These are phyloP conservation scores for Celastrina argiolus DNA, from an alignment of 2,888 invertebrate species.

Conservation along the genomic window DNA sequence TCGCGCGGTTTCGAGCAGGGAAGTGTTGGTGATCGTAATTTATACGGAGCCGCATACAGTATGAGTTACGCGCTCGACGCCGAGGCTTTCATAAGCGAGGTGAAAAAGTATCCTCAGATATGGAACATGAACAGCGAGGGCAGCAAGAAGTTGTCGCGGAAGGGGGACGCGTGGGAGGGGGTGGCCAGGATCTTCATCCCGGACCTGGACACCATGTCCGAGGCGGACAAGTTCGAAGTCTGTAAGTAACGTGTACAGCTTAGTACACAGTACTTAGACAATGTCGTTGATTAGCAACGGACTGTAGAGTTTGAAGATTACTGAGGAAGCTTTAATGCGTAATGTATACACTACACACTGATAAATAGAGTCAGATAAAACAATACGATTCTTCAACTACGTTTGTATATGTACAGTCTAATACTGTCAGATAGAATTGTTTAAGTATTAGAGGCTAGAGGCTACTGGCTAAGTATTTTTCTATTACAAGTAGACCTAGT, in stretches of 20 bases:
- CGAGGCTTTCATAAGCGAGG: conserved; percentile 57
- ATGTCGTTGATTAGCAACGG: no score
- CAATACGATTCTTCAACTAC: no score
- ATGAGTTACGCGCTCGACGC: conserved; percentile 49
- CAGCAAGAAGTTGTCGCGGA: conserved; percentile 43
- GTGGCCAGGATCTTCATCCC: conserved; percentile 51
- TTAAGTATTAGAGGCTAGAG: no score
- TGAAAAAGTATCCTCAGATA: conserved; percentile 53
- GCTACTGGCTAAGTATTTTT: no score
- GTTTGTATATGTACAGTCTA: no score
- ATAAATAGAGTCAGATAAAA: no score
- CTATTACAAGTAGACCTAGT: no score
- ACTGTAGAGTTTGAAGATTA: no score
- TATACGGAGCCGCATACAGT: conserved; percentile 28
- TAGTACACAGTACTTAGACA: no score
- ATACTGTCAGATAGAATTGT: no score
- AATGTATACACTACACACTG: no score
- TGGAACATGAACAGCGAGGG: conserved; percentile 54
- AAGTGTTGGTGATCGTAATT: background rate
- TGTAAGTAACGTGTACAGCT: conserved; percentile 49
- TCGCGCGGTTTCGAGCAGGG: conserved; percentile 26
- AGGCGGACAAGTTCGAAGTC: conserved; percentile 49
- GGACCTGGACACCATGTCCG: conserved; percentile 50
- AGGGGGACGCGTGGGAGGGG: conserved; percentile 52
- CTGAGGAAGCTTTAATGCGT: no score